Evolutionary conservation across 2,113 vertebrate species (phyloP).

Genomic region (Thomomys bottae): DNA sequence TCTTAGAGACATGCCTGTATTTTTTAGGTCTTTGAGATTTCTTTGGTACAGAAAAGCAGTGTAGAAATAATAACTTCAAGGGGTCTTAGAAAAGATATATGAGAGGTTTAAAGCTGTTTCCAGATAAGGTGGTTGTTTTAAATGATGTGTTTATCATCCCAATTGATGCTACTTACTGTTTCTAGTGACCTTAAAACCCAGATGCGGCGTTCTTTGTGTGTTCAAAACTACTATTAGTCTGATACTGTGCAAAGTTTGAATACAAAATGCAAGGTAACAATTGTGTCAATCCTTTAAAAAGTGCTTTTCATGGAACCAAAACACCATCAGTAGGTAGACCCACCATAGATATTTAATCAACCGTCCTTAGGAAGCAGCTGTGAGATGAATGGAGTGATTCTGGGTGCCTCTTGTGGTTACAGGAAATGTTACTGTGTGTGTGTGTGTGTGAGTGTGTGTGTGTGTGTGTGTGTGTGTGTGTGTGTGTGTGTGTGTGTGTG

Average conservation of each 20-base stretch:
- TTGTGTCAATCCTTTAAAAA: neutral
- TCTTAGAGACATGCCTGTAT: neutral
- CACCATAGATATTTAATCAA: neutral
- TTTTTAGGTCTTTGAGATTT: constrained; percentile 35
- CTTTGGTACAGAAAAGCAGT: neutral
- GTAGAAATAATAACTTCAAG: neutral
- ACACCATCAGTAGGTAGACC: neutral
- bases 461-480: no score
- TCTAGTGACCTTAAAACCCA: neutral
- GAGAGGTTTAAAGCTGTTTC: neutral
- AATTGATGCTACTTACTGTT: neutral
- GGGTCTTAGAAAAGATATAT: constrained; percentile 19
- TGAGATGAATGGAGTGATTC: neutral
- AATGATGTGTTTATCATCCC: neutral
- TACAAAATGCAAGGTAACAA: neutral
- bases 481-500: neutral
- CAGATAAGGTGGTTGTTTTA: neutral
- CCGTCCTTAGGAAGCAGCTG: neutral
- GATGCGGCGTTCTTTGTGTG: constrained; percentile 2
- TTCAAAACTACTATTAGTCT: neutral
- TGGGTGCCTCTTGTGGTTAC: neutral
- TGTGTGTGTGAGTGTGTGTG: no score
- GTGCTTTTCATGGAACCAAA: constrained; percentile 34
- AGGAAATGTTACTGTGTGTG: neutral
- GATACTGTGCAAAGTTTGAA: constrained; percentile 9